Evolutionary conservation across 1,140 invertebrate genomes (phyloP).

Genomic region (Samia ricini): DNA sequence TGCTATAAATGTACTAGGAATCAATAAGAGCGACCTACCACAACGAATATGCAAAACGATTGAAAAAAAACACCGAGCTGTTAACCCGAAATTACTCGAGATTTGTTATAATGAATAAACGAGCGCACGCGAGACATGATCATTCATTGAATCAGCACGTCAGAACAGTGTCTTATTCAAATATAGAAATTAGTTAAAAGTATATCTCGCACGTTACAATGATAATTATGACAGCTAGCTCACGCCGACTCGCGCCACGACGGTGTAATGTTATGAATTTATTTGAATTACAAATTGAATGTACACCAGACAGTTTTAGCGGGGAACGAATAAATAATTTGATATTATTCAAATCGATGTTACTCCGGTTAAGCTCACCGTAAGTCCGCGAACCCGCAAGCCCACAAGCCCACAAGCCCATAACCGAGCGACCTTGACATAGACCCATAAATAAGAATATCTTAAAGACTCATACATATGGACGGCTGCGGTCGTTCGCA

Average conservation of each 20-base stretch:
- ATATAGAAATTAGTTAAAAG: slow-evolving; percentile 26
- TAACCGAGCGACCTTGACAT: slow-evolving; percentile 61
- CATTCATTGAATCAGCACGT: slow-evolving; percentile 19
- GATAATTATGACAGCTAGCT: slow-evolving; percentile 15
- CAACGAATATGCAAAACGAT: slow-evolving; percentile 10
- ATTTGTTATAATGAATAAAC: neutral
- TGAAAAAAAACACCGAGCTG: slow-evolving; percentile 10
- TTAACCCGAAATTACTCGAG: slow-evolving; percentile 1
- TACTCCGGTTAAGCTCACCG: slow-evolving; percentile 54
- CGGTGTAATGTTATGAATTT: slow-evolving; percentile 61
- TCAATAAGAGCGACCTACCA: slow-evolving; percentile 6
- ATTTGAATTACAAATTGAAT: slow-evolving; percentile 76
- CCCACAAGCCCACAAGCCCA: neutral
- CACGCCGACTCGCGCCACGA: slow-evolving; percentile 16
- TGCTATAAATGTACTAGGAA: neutral
- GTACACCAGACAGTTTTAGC: slow-evolving; percentile 65
- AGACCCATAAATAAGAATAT: slow-evolving; percentile 74
- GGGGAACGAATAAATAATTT: slow-evolving; percentile 74
- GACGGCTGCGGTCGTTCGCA: slow-evolving; percentile 55
- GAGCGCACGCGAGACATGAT: slow-evolving; percentile 17
- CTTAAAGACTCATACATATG: slow-evolving; percentile 75
- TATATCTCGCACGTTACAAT: slow-evolving; percentile 57
- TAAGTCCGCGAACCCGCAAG: slow-evolving; percentile 18
- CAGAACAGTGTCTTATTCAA: slow-evolving; percentile 33
- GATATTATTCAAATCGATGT: slow-evolving; percentile 74